Evolutionary conservation across 1,140 invertebrate genomes (phyloP).

Genomic region (Coelopa frigida): DNA sequence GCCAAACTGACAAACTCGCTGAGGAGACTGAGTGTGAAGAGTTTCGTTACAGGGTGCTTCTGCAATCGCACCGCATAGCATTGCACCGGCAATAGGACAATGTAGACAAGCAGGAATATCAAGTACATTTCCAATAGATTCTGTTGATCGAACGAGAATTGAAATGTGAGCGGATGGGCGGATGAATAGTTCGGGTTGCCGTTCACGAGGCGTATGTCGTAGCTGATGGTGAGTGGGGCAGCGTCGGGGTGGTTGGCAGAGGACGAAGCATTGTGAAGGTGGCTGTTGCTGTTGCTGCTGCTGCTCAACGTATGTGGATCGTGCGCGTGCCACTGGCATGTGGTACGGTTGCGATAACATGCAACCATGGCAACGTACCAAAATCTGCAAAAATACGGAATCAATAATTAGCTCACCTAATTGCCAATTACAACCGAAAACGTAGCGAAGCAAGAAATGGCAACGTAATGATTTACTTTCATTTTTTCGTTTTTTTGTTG

Average conservation of each 20-base stretch:
- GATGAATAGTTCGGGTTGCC: constrained; percentile 81
- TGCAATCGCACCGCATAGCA: constrained; percentile 80
- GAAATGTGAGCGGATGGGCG: constrained; percentile 82
- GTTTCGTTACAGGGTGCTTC: constrained; percentile 81
- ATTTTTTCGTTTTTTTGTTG: too few relatives aligned
- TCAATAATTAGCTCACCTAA: too few relatives aligned
- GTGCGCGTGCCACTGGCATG: constrained; percentile 77
- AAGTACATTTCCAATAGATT: constrained; percentile 89
- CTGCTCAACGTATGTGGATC: constrained; percentile 24
- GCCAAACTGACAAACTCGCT: constrained; percentile 79
- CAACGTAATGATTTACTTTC: too few relatives aligned
- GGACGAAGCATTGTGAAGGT: not conserved
- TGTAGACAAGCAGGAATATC: constrained; percentile 80
- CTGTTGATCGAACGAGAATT: constrained; percentile 94
- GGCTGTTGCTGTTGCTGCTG: not conserved
- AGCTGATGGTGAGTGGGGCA: constrained; percentile 38
- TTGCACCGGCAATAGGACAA: constrained; percentile 80
- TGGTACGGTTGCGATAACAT: constrained; percentile 72
- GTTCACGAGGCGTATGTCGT: constrained; percentile 95
- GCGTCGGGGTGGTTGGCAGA: not conserved
- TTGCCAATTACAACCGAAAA: too few relatives aligned
- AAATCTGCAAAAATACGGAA: constrained; percentile 63
- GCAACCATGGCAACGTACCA: constrained; percentile 94
- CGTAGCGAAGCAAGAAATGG: too few relatives aligned
- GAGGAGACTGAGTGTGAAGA: constrained; percentile 80